Conservation (phyloP, 2,797 vertebrate genomes). For the Takifugu ocellatus region DNA sequence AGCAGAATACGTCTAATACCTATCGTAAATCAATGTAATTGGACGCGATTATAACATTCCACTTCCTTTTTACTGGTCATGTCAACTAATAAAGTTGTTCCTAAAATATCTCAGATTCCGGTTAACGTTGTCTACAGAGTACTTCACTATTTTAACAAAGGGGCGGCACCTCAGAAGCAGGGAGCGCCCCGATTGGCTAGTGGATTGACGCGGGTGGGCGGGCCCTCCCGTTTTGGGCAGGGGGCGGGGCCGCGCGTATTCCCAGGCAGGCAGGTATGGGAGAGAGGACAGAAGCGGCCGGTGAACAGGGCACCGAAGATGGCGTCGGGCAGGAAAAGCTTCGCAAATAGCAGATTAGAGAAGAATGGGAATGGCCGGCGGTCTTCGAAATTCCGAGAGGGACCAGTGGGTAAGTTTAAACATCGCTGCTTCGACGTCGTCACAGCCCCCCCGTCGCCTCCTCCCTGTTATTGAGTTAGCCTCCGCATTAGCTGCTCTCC, state of each 20-base stretch:
- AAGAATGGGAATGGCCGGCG: slow-evolving; percentile 73
- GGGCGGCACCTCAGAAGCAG: neutral
- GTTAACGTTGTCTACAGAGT: neutral
- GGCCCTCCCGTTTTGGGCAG: slow-evolving; percentile 28
- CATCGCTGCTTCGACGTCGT: neutral
- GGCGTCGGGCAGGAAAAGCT: slow-evolving; percentile 73
- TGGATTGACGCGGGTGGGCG: slow-evolving; percentile 6
- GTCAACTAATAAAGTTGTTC: neutral
- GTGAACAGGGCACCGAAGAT: slow-evolving; percentile 70
- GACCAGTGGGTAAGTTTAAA: slow-evolving; percentile 66
- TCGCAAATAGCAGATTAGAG: slow-evolving; percentile 58
- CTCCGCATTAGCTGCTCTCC: slow-evolving; percentile 30
- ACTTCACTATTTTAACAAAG: slow-evolving; percentile 6
- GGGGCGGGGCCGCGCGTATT: slow-evolving; percentile 37
- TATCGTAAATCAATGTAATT: no score
- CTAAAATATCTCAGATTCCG: neutral
- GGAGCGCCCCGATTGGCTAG: slow-evolving; percentile 50
- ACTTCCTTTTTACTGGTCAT: no score
- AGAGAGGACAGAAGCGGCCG: slow-evolving; percentile 43
- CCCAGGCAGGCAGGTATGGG: slow-evolving; percentile 52
- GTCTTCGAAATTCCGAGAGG: slow-evolving; percentile 71
- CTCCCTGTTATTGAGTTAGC: slow-evolving; percentile 40
- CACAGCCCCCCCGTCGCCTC: slow-evolving; percentile 6
- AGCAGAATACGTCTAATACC: no score
- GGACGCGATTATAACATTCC: no score